phyloP scores from a whole-genome alignment of 2,888 invertebrate species.

The Cephonodes hylas region DNA sequence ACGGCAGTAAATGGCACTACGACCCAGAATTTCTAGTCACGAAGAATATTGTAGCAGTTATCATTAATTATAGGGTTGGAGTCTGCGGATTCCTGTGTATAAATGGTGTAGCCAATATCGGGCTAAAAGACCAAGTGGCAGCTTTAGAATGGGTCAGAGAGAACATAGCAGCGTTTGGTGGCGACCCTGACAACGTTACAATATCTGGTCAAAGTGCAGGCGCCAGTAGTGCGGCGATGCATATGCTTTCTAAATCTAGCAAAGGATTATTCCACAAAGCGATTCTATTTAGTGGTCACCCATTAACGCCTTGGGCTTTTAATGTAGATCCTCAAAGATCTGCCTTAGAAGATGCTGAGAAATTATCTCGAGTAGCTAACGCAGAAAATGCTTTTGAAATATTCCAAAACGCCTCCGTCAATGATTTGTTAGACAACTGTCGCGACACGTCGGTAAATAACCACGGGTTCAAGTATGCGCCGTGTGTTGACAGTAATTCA shows the following conservation, averaged over 20 bases:
- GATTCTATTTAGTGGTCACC: constrained; percentile 63
- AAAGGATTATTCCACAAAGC: constrained; percentile 66
- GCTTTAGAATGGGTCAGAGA: constrained; percentile 66
- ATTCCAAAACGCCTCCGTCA: constrained; percentile 44
- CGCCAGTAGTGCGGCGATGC: constrained; percentile 61
- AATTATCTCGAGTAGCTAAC: constrained; percentile 40
- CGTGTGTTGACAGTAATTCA: constrained; percentile 57
- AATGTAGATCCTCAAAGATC: constrained; percentile 50
- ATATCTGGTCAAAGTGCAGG: constrained; percentile 72
- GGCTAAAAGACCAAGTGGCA: constrained; percentile 67
- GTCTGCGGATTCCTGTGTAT: constrained; percentile 66
- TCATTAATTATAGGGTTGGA: constrained; percentile 66
- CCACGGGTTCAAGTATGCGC: constrained; percentile 64
- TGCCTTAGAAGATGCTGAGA: constrained; percentile 54
- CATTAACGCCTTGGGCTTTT: constrained; percentile 65
- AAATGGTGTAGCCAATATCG: constrained; percentile 62
- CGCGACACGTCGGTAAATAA: constrained; percentile 54
- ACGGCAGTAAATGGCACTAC: constrained; percentile 66
- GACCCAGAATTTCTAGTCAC: constrained; percentile 67
- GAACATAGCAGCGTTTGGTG: constrained; percentile 67
- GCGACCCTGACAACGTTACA: constrained; percentile 71
- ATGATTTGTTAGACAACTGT: constrained; percentile 48
- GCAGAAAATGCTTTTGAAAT: constrained; percentile 47
- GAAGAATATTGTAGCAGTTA: constrained; percentile 58
- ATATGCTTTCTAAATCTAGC: constrained; percentile 57